Conservation (phyloP, 2,113 vertebrate species). For the Antennarius striatus region DNA sequence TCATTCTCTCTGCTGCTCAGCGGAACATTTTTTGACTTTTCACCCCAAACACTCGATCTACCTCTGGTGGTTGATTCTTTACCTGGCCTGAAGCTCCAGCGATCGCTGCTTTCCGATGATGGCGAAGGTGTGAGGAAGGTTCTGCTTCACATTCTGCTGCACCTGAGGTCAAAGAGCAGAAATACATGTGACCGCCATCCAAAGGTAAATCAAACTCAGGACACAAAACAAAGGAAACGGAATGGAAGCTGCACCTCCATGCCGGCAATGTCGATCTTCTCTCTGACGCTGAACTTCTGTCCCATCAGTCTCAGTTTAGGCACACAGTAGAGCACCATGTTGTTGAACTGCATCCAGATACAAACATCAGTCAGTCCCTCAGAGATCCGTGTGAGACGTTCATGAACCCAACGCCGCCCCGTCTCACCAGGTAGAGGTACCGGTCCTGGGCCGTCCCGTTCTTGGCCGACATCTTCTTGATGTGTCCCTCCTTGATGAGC, state of each 20-base stretch:
- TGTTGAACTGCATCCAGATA: constrained; percentile 87
- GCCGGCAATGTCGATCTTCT: constrained; percentile 93
- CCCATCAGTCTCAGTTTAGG: constrained; percentile 95
- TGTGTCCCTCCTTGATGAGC: constrained; percentile 95
- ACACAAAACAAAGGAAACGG: not conserved
- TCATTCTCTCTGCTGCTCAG: no score
- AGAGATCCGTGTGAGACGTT: not conserved
- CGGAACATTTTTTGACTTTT: not conserved
- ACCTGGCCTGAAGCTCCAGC: constrained; percentile 94
- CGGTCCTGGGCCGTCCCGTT: constrained; percentile 93
- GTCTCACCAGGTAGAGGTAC: constrained; percentile 93
- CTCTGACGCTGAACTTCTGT: constrained; percentile 97
- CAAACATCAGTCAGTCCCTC: not conserved
- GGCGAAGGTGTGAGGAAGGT: constrained; percentile 85
- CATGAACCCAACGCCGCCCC: not conserved
- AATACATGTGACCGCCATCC: not conserved
- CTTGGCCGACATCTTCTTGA: constrained; percentile 97
- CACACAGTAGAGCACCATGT: constrained; percentile 96
- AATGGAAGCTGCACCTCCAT: constrained; percentile 84
- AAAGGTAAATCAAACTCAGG: not conserved
- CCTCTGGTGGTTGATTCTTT: not conserved
- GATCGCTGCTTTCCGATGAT: constrained; percentile 90
- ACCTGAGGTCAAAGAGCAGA: constrained; percentile 79
- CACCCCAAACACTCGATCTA: no score
- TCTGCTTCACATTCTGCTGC: constrained; percentile 89